Base-by-base conservation (phyloP, 1,140 invertebrate species). In the Drosophila truncata region DNA sequence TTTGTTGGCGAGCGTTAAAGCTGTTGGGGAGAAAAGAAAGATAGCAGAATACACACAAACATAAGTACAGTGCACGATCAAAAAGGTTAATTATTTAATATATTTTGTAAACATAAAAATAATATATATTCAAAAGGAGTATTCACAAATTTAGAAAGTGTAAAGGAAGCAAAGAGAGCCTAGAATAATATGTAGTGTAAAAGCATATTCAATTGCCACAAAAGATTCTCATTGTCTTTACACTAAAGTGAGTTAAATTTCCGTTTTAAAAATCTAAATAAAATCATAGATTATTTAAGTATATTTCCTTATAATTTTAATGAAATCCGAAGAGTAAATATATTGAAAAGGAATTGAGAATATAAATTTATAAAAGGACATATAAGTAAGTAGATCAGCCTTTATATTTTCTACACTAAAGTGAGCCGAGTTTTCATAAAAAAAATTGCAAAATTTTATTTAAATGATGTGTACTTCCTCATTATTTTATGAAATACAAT, bases 51-150 rank as follows among this genome's bases (percentile, higher is more conserved):
- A 46, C 20, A 37, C 57, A 37, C 57, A 29, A 7, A 69, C 37
- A 63, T 39, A 29, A 63, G 61, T 77, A 58, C 50, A 73, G 76
- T 69, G 41, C 13, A 49, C 31, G n/a, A 74, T 49, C 61, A 29
- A 59, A 59, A 20, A 18, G 29, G 14, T 16, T 50, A 18, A 18
- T 29, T 6, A 1, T 13, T 18, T 18, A 9, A 9, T n/a, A 44
- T 20, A 20, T 11, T 13, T 13, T 13, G 2, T 27, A 3, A 13
- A 2, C 2, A 13, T 2, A 10, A 20, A 23, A 20, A 18, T n/a
- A 42, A 18, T 5, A 18, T 18, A 18, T 18, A 4, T 18, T 39
- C 0, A 1, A 11, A 20, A 5, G 23, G 8, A 44, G 2, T 13
- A 9, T 16, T 16, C 14, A 0, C 3, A 1, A 46, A 25, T 3